Conservation (phyloP, 2,888 invertebrate species). For the Torymus tubicola region DNA sequence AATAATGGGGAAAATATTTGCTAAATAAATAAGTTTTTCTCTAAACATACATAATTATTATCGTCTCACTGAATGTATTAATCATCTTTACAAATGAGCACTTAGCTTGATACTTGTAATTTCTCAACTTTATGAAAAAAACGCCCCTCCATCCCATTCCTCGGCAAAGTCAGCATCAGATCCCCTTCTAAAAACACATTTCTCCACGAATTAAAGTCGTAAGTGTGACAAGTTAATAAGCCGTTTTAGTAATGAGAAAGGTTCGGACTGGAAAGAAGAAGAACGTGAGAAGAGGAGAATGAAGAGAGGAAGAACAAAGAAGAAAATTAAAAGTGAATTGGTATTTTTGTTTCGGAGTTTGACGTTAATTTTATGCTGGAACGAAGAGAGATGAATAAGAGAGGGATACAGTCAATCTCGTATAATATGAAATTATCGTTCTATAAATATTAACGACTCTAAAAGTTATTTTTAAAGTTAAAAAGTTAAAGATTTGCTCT, state of each 20-base stretch:
- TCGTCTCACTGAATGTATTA: neutral
- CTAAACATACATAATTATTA: neutral
- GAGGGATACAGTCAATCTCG: too few relatives aligned
- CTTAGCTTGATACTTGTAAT: constrained; percentile 2
- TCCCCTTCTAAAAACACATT: constrained; percentile 14
- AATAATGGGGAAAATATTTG: too few relatives aligned
- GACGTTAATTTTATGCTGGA: neutral
- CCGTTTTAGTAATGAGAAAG: constrained; percentile 11
- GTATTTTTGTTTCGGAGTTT: constrained; percentile 13
- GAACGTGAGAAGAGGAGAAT: constrained; percentile 17
- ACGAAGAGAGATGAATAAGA: too few relatives aligned
- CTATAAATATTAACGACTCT: too few relatives aligned
- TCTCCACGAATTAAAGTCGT: constrained; percentile 19
- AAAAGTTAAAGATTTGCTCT: too few relatives aligned
- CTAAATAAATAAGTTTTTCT: too few relatives aligned
- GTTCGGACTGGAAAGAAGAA: constrained; percentile 1
- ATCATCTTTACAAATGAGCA: constrained; percentile 13
- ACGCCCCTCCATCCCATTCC: neutral
- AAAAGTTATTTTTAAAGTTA: too few relatives aligned
- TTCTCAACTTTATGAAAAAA: constrained; percentile 23
- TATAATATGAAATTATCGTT: too few relatives aligned
- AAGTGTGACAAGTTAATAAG: constrained; percentile 38
- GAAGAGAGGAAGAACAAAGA: constrained; percentile 23
- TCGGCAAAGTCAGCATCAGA: neutral
- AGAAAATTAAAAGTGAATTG: constrained; percentile 26